phyloP scores from a whole-genome alignment of 2,797 vertebrate species.

The Scyliorhinus canicula region DNA sequence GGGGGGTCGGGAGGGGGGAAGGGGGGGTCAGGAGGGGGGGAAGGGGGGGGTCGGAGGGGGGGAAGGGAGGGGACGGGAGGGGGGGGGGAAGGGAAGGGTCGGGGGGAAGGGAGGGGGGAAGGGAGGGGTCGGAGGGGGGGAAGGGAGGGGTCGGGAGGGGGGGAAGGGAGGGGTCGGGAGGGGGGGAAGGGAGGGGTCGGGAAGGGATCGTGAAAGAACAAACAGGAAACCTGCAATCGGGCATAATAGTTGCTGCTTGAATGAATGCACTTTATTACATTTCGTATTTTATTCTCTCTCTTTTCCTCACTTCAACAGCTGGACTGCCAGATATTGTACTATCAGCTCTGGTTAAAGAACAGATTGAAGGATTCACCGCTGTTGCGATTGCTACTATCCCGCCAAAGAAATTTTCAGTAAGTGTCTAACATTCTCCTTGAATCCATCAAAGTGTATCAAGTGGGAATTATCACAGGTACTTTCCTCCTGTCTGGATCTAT shows the following conservation, averaged over 20 bases:
- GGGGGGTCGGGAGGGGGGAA: too few species aligned
- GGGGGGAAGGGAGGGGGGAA: too few species aligned
- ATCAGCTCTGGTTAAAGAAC: conserved; percentile 63
- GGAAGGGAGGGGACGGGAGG: too few species aligned
- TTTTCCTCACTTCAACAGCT: conserved; percentile 48
- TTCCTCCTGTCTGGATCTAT: neutral
- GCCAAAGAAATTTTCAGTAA: conserved; percentile 60
- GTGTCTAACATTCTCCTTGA: conserved; percentile 41
- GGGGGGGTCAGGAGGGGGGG: too few species aligned
- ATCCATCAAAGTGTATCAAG: neutral
- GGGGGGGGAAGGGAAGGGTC: too few species aligned
- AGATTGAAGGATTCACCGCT: conserved; percentile 64
- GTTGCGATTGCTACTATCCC: conserved; percentile 57
- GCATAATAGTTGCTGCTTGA: neutral
- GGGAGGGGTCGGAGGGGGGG: too few species aligned
- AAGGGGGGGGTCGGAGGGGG: too few species aligned
- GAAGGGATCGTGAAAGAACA: neutral
- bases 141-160: too few species aligned
- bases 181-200: too few species aligned
- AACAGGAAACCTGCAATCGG: neutral
- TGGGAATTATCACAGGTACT: neutral
- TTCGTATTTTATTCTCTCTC: neutral
- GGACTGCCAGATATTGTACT: conserved; percentile 64
- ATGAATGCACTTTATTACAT: neutral
- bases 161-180: too few species aligned